Evolutionary conservation across 2,113 vertebrate genomes (phyloP).

Genomic region (Sprattus sprattus): DNA sequence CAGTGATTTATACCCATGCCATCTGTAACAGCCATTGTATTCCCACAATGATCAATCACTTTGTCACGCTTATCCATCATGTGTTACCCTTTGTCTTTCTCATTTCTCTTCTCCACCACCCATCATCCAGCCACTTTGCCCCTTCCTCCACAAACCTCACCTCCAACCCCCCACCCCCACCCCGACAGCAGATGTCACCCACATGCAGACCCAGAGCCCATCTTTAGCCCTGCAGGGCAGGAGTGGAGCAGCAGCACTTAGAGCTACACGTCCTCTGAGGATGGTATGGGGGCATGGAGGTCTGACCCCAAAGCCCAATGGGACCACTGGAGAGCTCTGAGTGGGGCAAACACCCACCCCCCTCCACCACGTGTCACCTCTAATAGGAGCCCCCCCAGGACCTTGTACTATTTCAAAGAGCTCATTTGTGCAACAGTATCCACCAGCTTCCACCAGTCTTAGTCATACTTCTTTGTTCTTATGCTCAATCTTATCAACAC

Average conservation of each 20-base stretch:
- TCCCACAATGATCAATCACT: not conserved
- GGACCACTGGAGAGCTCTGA: not conserved
- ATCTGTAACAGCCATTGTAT: not conserved
- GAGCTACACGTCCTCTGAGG: not conserved
- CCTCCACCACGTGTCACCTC: constrained; percentile 1
- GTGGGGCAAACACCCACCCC: not conserved
- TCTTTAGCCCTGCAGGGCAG: not conserved
- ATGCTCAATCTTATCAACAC: not conserved
- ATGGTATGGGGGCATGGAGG: not conserved
- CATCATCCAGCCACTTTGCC: not conserved
- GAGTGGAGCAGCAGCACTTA: not conserved
- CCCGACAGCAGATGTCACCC: not conserved
- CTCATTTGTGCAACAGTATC: constrained; percentile 35
- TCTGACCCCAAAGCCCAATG: not conserved
- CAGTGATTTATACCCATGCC: too few relatives aligned
- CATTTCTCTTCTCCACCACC: not conserved
- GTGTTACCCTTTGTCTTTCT: not conserved
- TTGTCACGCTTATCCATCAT: not conserved
- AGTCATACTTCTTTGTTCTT: not conserved
- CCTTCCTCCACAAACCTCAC: not conserved
- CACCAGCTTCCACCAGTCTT: not conserved
- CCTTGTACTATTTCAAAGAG: constrained; percentile 36
- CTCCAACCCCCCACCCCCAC: not conserved
- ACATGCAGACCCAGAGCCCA: not conserved
- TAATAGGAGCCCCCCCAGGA: not conserved